These are phyloP conservation scores for Rhynchonycteris naso DNA, from an alignment of 2,797 vertebrate genomes.

Conservation along the genomic window DNA sequence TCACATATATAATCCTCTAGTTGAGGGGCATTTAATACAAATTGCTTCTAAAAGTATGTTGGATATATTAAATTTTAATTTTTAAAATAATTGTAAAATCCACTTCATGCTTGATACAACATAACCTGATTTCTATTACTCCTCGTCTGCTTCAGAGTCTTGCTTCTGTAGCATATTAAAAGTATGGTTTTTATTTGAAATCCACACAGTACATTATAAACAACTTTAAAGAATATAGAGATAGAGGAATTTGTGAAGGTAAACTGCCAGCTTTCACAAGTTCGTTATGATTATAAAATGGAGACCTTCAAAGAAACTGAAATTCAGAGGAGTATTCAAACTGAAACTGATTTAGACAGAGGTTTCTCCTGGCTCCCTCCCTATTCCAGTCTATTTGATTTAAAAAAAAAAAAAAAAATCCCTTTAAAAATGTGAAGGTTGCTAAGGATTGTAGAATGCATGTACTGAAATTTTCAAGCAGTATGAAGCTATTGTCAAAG, in stretches of 20 bases:
- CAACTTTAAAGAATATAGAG: not conserved
- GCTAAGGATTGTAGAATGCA: not conserved
- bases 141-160: not conserved
- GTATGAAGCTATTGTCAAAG: slow-evolving; percentile 12
- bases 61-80: not conserved
- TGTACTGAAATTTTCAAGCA: not conserved
- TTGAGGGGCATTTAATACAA: not conserved
- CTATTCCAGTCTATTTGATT: not conserved
- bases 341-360: not conserved
- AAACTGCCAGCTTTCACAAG: not conserved
- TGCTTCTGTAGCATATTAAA: not conserved
- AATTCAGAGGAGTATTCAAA: not conserved
- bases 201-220: not conserved
- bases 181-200: slow-evolving; percentile 20
- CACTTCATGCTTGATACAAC: not conserved
- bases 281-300: not conserved
- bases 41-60: not conserved
- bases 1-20: not conserved
- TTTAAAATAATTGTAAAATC: slow-evolving; percentile 36
- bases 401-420: not conserved
- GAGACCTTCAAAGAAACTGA: not conserved
- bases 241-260: not conserved
- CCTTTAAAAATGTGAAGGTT: not conserved
- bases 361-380: not conserved
- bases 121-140: not conserved